Percentiles rank a stretch among this genome's conserved stretches.
Evolutionary conservation across 2,888 invertebrate genomes (phyloP).

Genomic region (Melolontha melolontha): DNA sequence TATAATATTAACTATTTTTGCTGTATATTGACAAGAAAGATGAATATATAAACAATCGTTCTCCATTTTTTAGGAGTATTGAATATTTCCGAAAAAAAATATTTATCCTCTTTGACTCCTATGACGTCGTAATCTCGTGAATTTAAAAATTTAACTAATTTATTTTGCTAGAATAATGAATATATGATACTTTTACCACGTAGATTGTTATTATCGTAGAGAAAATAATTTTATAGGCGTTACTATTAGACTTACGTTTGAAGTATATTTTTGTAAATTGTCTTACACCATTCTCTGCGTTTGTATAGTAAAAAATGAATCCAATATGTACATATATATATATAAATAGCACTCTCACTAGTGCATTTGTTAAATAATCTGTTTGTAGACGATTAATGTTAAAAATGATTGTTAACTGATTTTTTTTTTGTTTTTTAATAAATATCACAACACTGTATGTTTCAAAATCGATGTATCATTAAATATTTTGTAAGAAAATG

Average conservation of each 20-base stretch:
- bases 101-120: too few relatives aligned
- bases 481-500: slow-evolving; percentile 44
- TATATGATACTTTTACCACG: slow-evolving; percentile 30
- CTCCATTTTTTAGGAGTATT: too few relatives aligned
- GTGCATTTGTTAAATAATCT: slow-evolving; percentile 47
- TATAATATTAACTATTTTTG: too few relatives aligned
- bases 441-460: slow-evolving; percentile 38
- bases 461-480: slow-evolving; percentile 43
- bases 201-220: slow-evolving; percentile 47
- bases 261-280: slow-evolving; percentile 52
- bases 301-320: background rate
- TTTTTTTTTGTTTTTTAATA: slow-evolving; percentile 36
- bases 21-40: too few relatives aligned
- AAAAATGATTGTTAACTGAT: slow-evolving; percentile 46
- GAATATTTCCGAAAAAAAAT: too few relatives aligned
- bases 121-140: too few relatives aligned
- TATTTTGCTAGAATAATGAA: too few relatives aligned
- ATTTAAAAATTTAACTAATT: too few relatives aligned
- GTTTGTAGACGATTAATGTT: slow-evolving; percentile 50
- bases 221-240: slow-evolving; percentile 48
- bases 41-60: too few relatives aligned
- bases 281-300: slow-evolving; percentile 43
- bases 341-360: slow-evolving; percentile 42
- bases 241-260: slow-evolving; percentile 45
- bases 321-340: slow-evolving; percentile 16